Evolutionary conservation across 2,797 vertebrate species (phyloP), one percentile per base, ranked within the genome.

Genomic region (Sorex maritimensis): DNA sequence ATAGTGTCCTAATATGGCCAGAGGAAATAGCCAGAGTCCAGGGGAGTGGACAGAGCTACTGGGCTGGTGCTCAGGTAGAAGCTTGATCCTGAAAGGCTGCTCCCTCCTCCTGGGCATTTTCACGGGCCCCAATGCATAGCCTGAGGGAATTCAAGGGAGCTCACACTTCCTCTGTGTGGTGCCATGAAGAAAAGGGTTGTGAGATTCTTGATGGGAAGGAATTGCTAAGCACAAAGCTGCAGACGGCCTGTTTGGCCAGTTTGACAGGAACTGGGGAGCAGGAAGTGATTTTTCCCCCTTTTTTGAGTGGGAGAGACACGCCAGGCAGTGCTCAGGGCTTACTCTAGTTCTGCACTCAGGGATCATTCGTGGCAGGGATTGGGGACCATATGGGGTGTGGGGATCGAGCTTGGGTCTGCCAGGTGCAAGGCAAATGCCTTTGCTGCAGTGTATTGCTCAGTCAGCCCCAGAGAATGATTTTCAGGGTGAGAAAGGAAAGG

Each of bases 51-150:
- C 58, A 61, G 15, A 61, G 58, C 58, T 23, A 61, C 58, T 23
- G 21, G 49, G 58, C 19, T 61, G 58, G 58, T 6, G 6, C 4
- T 19, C 6, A 21, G 58, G 58, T 1, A 19, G 49, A 38, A 15
- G 0, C 0, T 49, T 10, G 3, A 17, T 23, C 15, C 6, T 30
- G 14, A n/a, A 49, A 41, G 46, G 38, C 34, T 13, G 49, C 30
- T 28, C 34, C 6, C 30, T 38, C 28, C 4, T 1, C 10, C n/a
- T 63, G 67, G 17, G 4, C 0, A 0, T n/a, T 69, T 89, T 14
- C n/a, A 24, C 14, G 69, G 77, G 13, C 10, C 44, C 26, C 0
- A 9, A 6, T 12, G 24, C 28, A 11, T 52, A 52, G 49, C 13
- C 49, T 8, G 3, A 7, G 24, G 84, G 58, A 73, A 65, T 10